A percentile compares a stretch with the other conserved stretches of the same genome.
Evolutionary conservation across 1,140 invertebrate genomes (phyloP).

Genomic region (Daktulosphaira vitifoliae): DNA sequence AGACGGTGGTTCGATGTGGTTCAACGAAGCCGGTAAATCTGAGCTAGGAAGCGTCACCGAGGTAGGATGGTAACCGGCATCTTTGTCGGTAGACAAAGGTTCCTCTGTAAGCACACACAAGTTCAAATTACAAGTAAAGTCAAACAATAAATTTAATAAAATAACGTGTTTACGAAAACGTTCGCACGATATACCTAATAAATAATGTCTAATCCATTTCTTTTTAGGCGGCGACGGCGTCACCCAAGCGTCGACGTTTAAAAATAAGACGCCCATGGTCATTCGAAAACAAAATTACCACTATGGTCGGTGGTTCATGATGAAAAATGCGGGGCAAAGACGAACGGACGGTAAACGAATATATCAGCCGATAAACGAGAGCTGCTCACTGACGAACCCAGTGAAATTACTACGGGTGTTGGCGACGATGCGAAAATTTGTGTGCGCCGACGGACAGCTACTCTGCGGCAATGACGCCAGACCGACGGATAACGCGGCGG

Average conservation of each 20-base stretch:
- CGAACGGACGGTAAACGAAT: too few species aligned
- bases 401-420: too few species aligned
- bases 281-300: too few species aligned
- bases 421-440: too few species aligned
- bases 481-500: not conserved
- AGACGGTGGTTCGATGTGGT: slow-evolving; percentile 29
- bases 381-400: too few species aligned
- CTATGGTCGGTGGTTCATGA: too few species aligned
- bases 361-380: too few species aligned
- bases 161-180: too few species aligned
- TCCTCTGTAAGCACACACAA: slow-evolving; percentile 6
- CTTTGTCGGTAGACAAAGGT: slow-evolving; percentile 17
- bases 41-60: slow-evolving; percentile 23
- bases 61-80: slow-evolving; percentile 18
- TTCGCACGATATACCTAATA: slow-evolving; percentile 39
- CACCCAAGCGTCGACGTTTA: slow-evolving; percentile 41
- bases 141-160: too few species aligned
- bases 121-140: not conserved
- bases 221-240: slow-evolving; percentile 57
- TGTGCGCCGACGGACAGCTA: too few species aligned
- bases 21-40: slow-evolving; percentile 25
- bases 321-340: too few species aligned
- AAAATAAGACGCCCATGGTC: slow-evolving; percentile 37
- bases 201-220: slow-evolving; percentile 62
- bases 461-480: too few species aligned